A percentile compares a stretch with the other conserved stretches of the same genome.
Evolutionary conservation across 2,797 vertebrate species (phyloP).

Genomic region (Amblyraja radiata): DNA sequence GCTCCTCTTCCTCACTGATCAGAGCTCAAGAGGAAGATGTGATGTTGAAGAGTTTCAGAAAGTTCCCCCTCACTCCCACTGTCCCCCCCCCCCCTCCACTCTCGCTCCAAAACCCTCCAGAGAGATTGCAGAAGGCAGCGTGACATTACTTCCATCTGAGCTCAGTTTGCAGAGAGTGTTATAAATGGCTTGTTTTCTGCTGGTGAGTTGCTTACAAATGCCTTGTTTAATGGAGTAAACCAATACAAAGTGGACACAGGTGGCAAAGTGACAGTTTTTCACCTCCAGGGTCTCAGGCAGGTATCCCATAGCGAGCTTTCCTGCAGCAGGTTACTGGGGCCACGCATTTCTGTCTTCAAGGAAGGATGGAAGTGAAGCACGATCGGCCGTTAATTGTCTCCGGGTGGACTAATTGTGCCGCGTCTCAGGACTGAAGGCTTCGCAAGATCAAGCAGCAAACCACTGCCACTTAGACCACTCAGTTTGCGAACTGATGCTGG

Average conservation of each 20-base stretch:
- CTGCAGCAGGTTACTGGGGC: not conserved
- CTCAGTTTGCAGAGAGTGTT: not conserved
- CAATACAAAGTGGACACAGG: conserved; percentile 65
- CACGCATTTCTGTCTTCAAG: conserved; percentile 19
- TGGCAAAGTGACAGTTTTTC: conserved; percentile 49
- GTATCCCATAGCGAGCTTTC: conserved; percentile 18
- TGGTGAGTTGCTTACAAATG: conserved; percentile 37
- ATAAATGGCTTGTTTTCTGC: conserved; percentile 30
- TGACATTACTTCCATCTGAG: not conserved
- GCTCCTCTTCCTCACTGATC: too few species aligned
- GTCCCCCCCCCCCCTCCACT: too few species aligned
- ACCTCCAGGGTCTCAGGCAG: conserved; percentile 1
- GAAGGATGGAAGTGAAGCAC: not conserved
- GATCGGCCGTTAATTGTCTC: not conserved
- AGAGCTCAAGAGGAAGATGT: not conserved
- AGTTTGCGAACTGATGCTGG: not conserved
- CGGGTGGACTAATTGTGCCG: not conserved
- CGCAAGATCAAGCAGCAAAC: not conserved
- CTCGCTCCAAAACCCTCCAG: not conserved
- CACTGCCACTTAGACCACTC: not conserved
- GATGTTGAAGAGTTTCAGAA: not conserved
- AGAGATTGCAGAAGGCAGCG: not conserved
- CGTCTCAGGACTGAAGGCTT: not conserved
- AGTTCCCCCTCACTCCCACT: too few species aligned
- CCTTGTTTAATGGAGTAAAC: conserved; percentile 65